A percentile compares a stretch with the other conserved stretches of the same genome.
Conservation (phyloP, 2,797 vertebrate species). For the Sternarchorhynchus goeldii region DNA sequence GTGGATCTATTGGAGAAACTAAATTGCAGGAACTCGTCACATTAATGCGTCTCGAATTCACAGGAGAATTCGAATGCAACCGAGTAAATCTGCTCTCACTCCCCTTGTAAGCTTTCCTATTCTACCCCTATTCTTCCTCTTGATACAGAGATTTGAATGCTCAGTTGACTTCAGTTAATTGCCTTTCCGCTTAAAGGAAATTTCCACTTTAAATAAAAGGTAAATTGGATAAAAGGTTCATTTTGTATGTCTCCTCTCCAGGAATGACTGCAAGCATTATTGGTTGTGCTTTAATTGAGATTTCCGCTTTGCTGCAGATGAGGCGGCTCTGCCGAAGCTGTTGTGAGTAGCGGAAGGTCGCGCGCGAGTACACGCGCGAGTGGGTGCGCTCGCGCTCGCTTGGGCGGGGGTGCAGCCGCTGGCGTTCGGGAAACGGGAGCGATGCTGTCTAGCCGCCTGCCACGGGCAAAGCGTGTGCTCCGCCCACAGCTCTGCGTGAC, state of each 20-base stretch:
- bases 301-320: constrained; percentile 79
- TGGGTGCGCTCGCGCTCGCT: constrained; percentile 4
- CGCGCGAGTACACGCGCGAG: background rate
- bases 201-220: constrained; percentile 79
- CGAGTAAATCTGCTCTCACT: constrained; percentile 77
- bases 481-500: constrained; percentile 64
- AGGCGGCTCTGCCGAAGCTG: constrained; percentile 57
- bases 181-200: constrained; percentile 79
- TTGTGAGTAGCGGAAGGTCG: constrained; percentile 58
- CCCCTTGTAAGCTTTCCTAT: constrained; percentile 73
- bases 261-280: constrained; percentile 78
- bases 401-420: constrained; percentile 57
- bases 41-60: constrained; percentile 77
- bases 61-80: constrained; percentile 70
- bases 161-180: constrained; percentile 84
- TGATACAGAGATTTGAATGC: constrained; percentile 80
- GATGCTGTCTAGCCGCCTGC: constrained; percentile 73
- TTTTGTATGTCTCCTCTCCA: constrained; percentile 75
- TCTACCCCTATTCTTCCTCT: constrained; percentile 56
- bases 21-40: constrained; percentile 80
- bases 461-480: constrained; percentile 75
- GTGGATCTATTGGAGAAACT: constrained; percentile 71
- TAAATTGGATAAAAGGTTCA: constrained; percentile 80
- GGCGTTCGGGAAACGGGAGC: constrained; percentile 76
- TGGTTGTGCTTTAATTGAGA: constrained; percentile 78